phyloP scores from a whole-genome alignment of 2,113 vertebrate genomes.

The Lampris megalopsis region DNA sequence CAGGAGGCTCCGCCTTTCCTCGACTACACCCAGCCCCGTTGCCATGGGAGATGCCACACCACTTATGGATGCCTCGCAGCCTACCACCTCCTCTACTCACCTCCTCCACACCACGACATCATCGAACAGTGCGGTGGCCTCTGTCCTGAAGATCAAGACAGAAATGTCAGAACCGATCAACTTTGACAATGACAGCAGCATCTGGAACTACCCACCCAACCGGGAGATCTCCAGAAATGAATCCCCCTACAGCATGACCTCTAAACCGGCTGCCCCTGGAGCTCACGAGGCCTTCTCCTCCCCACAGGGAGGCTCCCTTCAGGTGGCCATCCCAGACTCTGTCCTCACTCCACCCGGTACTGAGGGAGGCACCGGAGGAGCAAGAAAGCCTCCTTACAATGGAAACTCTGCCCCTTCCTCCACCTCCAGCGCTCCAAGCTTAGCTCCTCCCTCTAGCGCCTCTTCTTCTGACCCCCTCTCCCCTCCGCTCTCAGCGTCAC shows the following conservation, averaged over 20 bases:
- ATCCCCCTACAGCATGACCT: constrained; percentile 98
- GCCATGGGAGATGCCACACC: constrained; percentile 83
- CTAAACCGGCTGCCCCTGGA: constrained; percentile 88
- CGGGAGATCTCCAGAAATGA: constrained; percentile 98
- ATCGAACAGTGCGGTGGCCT: constrained; percentile 84
- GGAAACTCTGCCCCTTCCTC: constrained; percentile 79
- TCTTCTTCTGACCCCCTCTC: constrained; percentile 94
- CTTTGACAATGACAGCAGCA: constrained; percentile 99
- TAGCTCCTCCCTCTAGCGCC: constrained; percentile 88
- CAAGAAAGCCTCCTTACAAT: constrained; percentile 91
- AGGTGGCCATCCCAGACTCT: constrained; percentile 95
- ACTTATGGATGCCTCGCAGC: constrained; percentile 88
- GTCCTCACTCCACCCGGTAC: constrained; percentile 96
- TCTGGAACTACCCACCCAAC: constrained; percentile 99
- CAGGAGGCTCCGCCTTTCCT: constrained; percentile 88
- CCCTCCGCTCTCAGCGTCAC: constrained; percentile 96
- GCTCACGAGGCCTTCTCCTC: constrained; percentile 92
- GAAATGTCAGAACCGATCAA: constrained; percentile 98
- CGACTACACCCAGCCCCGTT: constrained; percentile 86
- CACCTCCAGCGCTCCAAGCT: constrained; percentile 68
- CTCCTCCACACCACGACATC: constrained; percentile 89
- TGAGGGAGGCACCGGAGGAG: constrained; percentile 87
- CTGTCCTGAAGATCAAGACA: constrained; percentile 98
- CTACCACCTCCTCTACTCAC: constrained; percentile 85
- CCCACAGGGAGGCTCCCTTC: constrained; percentile 88